Evolutionary conservation across 2,888 invertebrate species (phyloP), one percentile per base, ranked within the genome.

Genomic region (Acleris laterana): DNA sequence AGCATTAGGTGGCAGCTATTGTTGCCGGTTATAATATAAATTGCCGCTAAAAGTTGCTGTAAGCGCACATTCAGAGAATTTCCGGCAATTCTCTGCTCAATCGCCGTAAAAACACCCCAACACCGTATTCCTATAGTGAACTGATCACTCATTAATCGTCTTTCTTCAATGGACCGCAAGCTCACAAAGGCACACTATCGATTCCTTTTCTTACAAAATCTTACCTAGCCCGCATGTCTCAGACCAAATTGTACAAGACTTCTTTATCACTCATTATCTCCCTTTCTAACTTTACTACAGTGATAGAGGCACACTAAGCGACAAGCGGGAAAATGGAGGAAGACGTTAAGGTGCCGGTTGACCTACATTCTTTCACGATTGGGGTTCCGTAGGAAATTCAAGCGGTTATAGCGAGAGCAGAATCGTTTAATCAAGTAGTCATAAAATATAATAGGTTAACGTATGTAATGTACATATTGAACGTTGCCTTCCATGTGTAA

Each of bases 341-440:
- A 38, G 38, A 38, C 38, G 38, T 38, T 62, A 62, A 66, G 70
- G 63, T 62, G 62, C 62, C 64, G 62, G 49, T 68, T 68, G 68
- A 70, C 79, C 78, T 74, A 76, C 68, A 75, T 79, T 70, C 62
- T 52, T 66, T 52, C 66, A 48, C 51, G 46, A 46, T 50, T 52
- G n/a, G 62, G 66, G 66, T 66, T 57, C 62, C 56, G 46, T 32
- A 20, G 25, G n/a, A 11, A 22, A 51, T 46, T 51, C 17, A 11
- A 46, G 3, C 6, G 17, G n/a, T 46, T 46, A 25, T 46, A 25
- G 17, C 46, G 16, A n/a, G 46, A 17, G 46, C 17, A 46, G 46
- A 16, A 46, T 46, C 46, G n/a, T 46, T 16, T 46, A 46, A 17
- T n/a, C 46, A 16, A 46, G 46, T n/a, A 46, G 17, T 16, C 17